These are phyloP conservation scores for Cardiocondyla obscurior DNA, from an alignment of 1,140 invertebrate species.

Conservation along the genomic window DNA sequence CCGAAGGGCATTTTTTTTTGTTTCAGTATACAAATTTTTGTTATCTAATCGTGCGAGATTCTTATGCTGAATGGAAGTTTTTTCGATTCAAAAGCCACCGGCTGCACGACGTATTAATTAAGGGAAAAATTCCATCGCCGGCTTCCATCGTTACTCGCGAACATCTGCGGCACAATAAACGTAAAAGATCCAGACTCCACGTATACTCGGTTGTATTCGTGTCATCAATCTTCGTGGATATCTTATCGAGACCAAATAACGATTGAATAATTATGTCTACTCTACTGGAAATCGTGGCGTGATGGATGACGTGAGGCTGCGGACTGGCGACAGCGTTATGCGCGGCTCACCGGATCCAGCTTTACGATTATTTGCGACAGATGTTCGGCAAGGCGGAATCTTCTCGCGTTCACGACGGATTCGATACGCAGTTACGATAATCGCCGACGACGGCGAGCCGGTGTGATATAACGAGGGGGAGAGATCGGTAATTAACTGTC, in stretches of 20 bases:
- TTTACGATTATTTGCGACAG: conserved; percentile 56
- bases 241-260: conserved; percentile 33
- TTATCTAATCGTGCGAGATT: neutral
- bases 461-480: conserved; percentile 17
- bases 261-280: conserved; percentile 49
- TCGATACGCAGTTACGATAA: conserved; percentile 6
- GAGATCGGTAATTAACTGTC: conserved; percentile 27
- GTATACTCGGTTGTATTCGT: neutral
- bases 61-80: neutral
- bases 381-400: conserved; percentile 35
- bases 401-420: neutral
- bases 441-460: neutral
- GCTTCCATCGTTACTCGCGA: neutral
- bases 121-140: conserved; percentile 3
- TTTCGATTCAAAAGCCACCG: neutral
- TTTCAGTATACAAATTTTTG: no score
- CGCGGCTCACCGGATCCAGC: conserved; percentile 21
- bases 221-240: conserved; percentile 37
- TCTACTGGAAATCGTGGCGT: conserved; percentile 40
- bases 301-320: conserved; percentile 29
- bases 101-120: conserved; percentile 13
- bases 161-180: conserved; percentile 27
- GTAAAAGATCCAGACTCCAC: neutral
- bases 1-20: no score
- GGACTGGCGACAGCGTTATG: conserved; percentile 26